These are phyloP conservation scores for Ascaphus truei DNA, from an alignment of 2,113 vertebrate genomes.

Conservation along the genomic window DNA sequence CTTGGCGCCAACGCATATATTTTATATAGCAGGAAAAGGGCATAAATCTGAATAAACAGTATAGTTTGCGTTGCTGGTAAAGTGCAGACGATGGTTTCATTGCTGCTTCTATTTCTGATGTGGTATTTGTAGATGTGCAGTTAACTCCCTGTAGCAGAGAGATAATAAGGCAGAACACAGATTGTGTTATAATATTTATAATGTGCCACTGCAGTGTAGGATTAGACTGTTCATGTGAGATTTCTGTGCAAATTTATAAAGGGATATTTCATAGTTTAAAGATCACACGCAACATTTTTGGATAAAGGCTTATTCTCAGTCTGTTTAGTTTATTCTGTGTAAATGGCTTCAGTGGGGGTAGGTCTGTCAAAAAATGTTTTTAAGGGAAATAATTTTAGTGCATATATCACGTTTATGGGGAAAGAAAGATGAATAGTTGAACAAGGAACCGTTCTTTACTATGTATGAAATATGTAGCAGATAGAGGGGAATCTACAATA, in stretches of 20 bases:
- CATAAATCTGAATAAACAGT: constrained; percentile 5
- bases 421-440: too few species aligned
- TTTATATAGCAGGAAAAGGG: neutral
- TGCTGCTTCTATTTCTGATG: too few species aligned
- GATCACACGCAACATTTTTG: constrained; percentile 11
- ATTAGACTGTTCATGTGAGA: neutral
- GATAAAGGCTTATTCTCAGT: too few species aligned
- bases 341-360: too few species aligned
- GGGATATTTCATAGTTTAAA: neutral
- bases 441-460: too few species aligned
- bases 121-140: constrained; percentile 1
- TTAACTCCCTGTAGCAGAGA: neutral
- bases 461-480: too few species aligned
- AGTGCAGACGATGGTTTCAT: neutral
- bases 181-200: constrained; percentile 13
- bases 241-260: neutral
- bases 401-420: too few species aligned
- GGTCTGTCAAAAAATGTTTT: too few species aligned
- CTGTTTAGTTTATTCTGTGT: too few species aligned
- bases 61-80: neutral
- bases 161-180: constrained; percentile 1
- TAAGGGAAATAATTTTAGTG: too few species aligned
- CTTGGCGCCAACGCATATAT: constrained; percentile 8
- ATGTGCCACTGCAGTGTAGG: neutral
- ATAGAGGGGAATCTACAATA: too few species aligned